These are phyloP conservation scores for Heliconius melpomene DNA, from an alignment of 1,140 invertebrate genomes.

Conservation along the genomic window DNA sequence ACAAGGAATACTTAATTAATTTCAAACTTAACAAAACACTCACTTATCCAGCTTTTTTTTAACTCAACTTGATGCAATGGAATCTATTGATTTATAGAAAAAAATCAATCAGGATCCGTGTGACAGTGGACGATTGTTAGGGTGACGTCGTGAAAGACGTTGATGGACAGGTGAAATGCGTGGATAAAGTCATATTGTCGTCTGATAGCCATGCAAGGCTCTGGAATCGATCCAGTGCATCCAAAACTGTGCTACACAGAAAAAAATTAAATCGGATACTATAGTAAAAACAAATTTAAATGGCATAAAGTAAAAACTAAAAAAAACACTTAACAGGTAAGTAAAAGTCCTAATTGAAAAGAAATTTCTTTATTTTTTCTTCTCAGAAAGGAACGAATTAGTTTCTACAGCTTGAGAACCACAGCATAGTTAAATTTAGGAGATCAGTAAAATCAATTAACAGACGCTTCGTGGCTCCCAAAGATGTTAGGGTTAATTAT, in stretches of 20 bases:
- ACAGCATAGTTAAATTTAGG: conserved; percentile 34
- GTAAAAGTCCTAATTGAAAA: background rate
- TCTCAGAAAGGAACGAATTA: background rate
- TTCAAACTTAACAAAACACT: conserved; percentile 12
- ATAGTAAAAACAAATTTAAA: background rate
- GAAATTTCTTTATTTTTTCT: background rate
- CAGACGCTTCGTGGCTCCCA: conserved; percentile 47
- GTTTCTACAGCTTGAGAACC: background rate
- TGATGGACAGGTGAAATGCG: conserved; percentile 55
- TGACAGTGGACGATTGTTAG: conserved; percentile 72
- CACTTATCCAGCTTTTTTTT: conserved; percentile 14
- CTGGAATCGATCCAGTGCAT: background rate
- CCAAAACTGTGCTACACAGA: background rate
- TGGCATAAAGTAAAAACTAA: background rate
- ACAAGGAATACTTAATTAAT: conserved; percentile 2
- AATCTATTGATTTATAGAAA: conserved; percentile 60
- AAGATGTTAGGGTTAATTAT: conserved; percentile 63
- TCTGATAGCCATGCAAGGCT: conserved; percentile 55
- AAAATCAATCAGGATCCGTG: conserved; percentile 77
- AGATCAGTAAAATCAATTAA: conserved; percentile 71
- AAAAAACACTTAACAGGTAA: background rate
- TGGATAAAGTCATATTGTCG: conserved; percentile 67
- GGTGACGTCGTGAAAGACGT: conserved; percentile 69
- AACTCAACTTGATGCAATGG: conserved; percentile 25
- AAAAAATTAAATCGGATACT: background rate